phyloP scores from a whole-genome alignment of 92 coral and sea anemone genomes.

The Phymanthus crucifer region DNA sequence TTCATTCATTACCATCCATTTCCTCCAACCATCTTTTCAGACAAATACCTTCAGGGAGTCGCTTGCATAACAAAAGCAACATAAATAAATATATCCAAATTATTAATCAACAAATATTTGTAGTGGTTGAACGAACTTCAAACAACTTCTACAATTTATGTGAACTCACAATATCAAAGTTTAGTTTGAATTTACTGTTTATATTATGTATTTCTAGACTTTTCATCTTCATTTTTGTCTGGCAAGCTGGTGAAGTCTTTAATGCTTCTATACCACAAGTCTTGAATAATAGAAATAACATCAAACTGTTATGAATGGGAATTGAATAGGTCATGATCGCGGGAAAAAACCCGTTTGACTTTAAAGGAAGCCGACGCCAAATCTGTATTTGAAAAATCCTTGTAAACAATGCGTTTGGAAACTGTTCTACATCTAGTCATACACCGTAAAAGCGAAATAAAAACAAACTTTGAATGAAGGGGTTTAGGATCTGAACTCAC shows the following conservation, averaged over 20 bases:
- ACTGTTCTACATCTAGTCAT: not conserved
- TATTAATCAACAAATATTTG: no score
- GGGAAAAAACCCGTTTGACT: not conserved
- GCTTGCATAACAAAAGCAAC: no score
- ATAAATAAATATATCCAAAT: no score
- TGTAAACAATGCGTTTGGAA: not conserved
- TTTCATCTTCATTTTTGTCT: not conserved
- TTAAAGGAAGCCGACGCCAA: not conserved
- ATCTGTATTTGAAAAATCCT: not conserved
- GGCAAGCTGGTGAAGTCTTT: not conserved
- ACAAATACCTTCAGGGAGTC: no score
- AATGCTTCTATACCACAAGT: not conserved
- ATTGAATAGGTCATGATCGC: not conserved
- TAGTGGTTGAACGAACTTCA: no score
- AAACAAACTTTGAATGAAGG: not conserved
- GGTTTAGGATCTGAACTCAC: not conserved
- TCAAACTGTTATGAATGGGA: not conserved
- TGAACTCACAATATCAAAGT: no score
- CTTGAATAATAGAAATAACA: not conserved
- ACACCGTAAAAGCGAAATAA: not conserved
- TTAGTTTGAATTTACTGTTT: no score
- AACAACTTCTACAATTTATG: no score
- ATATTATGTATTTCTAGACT: no score
- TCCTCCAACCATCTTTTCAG: no score
- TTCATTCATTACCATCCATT: no score